Percentiles rank a stretch among this genome's conserved stretches.
Conservation (phyloP, 1,140 invertebrate species). For the Caenorhabditis latens region DNA sequence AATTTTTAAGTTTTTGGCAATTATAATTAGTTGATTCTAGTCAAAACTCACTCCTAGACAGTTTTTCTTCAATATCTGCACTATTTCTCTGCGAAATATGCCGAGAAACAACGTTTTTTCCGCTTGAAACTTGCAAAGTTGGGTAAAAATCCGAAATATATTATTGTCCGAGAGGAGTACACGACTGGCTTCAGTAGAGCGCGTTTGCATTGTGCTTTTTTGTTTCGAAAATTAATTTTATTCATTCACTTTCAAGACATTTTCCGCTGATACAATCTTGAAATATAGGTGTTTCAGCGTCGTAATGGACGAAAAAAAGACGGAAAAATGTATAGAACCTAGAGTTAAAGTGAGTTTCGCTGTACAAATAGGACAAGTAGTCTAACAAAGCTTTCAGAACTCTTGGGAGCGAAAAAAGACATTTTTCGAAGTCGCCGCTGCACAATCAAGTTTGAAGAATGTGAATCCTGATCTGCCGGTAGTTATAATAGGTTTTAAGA, state of each 20-base stretch:
- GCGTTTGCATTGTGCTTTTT: neutral
- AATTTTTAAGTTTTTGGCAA: neutral
- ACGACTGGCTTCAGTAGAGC: neutral
- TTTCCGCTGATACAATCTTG: too few species aligned
- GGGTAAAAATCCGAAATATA: neutral
- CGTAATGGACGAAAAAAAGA: neutral
- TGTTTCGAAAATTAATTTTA: neutral
- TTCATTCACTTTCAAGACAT: neutral
- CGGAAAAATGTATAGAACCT: conserved; percentile 15
- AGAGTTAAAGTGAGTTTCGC: neutral
- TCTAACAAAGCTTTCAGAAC: neutral
- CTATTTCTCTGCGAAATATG: neutral
- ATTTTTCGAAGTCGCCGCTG: conserved; percentile 3
- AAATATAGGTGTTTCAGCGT: neutral
- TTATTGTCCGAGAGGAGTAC: neutral
- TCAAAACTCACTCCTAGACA: neutral
- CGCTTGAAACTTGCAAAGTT: neutral
- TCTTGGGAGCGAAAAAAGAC: conserved; percentile 10
- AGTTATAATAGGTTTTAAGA: neutral
- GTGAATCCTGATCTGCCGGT: conserved; percentile 41
- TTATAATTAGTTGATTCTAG: neutral
- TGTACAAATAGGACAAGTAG: neutral
- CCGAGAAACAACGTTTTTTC: neutral
- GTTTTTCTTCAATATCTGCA: neutral
- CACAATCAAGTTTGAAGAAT: conserved; percentile 10